These are phyloP conservation scores for Copsychus sechellarum DNA, from an alignment of 2,113 vertebrate genomes.

Conservation along the genomic window DNA sequence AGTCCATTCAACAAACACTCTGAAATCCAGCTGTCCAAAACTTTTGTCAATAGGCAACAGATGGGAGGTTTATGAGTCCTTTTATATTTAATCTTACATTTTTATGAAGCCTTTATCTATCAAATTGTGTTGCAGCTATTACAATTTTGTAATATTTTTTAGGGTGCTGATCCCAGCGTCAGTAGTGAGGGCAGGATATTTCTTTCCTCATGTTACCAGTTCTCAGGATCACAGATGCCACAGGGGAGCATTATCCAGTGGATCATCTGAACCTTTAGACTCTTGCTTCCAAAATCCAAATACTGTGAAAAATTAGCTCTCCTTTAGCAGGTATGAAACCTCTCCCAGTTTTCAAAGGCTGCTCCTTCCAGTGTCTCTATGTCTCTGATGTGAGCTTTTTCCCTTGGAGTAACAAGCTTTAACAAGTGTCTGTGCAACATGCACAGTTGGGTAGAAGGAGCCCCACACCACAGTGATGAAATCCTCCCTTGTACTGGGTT, in stretches of 20 bases:
- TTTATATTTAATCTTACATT: neutral
- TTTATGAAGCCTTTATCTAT: neutral
- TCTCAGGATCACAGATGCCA: neutral
- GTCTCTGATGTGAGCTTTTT: neutral
- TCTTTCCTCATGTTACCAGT: rapidly evolving
- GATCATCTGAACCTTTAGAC: neutral
- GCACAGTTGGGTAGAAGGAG: neutral
- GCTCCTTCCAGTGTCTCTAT: neutral
- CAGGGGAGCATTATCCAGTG: neutral
- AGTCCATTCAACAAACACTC: neutral
- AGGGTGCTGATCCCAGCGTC: neutral
- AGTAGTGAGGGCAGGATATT: neutral
- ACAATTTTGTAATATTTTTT: neutral
- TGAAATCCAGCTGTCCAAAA: neutral
- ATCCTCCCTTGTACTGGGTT: neutral
- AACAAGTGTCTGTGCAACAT: no score
- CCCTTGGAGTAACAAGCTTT: neutral
- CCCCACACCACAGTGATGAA: neutral
- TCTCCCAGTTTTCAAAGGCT: neutral
- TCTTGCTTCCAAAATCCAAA: neutral
- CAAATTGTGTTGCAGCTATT: no score
- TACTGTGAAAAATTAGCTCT: neutral
- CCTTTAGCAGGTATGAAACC: rapidly evolving
- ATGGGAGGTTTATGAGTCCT: neutral
- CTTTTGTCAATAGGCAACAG: rapidly evolving